Conservation (phyloP, 2,797 vertebrate species). For the Tokudaia tokunoshimensis region DNA sequence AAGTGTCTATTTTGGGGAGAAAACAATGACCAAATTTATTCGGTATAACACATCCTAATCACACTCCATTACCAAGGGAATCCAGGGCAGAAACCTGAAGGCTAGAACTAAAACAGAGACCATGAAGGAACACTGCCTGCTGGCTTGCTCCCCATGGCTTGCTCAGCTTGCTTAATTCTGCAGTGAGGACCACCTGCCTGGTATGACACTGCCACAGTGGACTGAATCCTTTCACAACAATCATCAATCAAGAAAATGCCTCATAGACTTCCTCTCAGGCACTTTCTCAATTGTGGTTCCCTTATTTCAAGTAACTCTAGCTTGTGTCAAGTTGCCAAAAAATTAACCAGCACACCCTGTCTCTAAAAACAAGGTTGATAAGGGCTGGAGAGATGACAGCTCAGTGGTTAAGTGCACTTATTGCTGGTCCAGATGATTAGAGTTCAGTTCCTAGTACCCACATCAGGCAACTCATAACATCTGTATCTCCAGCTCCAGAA, state of each 20-base stretch:
- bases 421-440: not conserved
- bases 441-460: not conserved
- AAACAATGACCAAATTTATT: not conserved
- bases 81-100: not conserved
- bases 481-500: not conserved
- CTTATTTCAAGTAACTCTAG: not conserved
- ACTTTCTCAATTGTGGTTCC: not conserved
- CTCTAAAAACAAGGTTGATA: not conserved
- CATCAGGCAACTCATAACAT: not conserved
- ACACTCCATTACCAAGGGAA: not conserved
- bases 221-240: not conserved
- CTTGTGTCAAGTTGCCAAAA: not conserved
- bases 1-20: not conserved
- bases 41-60: not conserved
- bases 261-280: not conserved
- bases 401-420: not conserved
- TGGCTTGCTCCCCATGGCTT: not conserved
- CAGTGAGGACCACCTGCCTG: too few species aligned
- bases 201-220: not conserved
- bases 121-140: not conserved
- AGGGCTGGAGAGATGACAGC: not conserved
- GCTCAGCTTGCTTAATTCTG: not conserved
- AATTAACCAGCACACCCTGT: not conserved
- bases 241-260: not conserved
- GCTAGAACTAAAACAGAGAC: not conserved